Conservation (phyloP, 2,797 vertebrate species). For the Notamacropus eugenii region DNA sequence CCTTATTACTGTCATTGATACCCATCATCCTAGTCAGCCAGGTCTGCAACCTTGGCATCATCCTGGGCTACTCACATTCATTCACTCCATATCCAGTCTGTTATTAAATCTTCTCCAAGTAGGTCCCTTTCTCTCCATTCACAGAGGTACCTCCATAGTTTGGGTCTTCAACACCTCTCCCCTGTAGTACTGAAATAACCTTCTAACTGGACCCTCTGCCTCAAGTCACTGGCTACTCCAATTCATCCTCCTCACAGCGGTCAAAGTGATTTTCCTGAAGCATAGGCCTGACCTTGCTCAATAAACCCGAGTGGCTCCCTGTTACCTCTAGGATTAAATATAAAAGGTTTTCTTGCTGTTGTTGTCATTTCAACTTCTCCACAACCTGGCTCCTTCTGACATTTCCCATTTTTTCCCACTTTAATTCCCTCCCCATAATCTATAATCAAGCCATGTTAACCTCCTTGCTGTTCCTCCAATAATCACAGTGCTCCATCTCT, state of each 20-base stretch:
- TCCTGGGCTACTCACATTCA: neutral
- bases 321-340: neutral
- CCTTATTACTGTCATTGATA: neutral
- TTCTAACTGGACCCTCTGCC: neutral
- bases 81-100: neutral
- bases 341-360: neutral
- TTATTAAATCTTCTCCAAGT: neutral
- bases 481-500: neutral
- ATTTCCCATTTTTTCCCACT: neutral
- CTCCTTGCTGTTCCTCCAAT: neutral
- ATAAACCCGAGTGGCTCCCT: neutral
- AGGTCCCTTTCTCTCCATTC: neutral
- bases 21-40: neutral
- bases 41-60: neutral
- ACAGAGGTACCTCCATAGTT: neutral
- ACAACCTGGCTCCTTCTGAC: neutral
- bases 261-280: neutral
- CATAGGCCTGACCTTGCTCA: neutral
- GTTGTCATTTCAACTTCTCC: neutral
- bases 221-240: neutral
- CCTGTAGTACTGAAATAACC: neutral
- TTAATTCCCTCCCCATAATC: neutral
- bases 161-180: neutral
- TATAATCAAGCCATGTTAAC: neutral
- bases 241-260: neutral